phyloP scores from a whole-genome alignment of 2,113 vertebrate species.

The Phalacrocorax brasilianus region DNA sequence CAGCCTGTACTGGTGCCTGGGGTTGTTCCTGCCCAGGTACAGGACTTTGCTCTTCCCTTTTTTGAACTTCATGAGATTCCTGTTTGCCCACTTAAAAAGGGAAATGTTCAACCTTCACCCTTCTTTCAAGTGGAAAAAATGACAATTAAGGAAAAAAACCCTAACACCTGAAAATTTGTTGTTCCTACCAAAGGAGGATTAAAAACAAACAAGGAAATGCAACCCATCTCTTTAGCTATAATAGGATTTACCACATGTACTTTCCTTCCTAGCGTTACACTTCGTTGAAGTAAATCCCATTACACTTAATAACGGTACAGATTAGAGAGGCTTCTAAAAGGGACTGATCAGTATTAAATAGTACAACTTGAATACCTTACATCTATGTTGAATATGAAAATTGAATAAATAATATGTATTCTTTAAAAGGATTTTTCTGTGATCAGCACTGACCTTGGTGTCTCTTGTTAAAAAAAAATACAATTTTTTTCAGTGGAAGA shows the following conservation, averaged over 20 bases:
- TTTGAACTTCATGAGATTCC: not conserved
- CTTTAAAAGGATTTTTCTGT: slow-evolving; percentile 17
- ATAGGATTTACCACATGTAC: slow-evolving; percentile 1
- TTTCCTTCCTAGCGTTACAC: slow-evolving; percentile 9
- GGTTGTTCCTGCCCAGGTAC: not conserved
- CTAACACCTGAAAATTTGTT: not conserved
- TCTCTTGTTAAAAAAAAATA: not conserved
- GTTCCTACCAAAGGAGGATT: not conserved
- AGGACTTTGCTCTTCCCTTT: not conserved
- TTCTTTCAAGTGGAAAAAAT: not conserved
- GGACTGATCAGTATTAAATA: slow-evolving; percentile 38
- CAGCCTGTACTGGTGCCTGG: not conserved
- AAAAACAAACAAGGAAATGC: slow-evolving; percentile 14
- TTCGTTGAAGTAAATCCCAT: slow-evolving; percentile 46
- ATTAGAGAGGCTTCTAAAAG: slow-evolving; percentile 38
- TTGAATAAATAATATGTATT: not conserved
- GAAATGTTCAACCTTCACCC: not conserved
- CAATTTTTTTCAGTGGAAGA: not conserved
- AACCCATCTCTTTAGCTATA: not conserved
- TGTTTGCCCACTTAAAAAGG: not conserved
- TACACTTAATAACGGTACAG: slow-evolving; percentile 42
- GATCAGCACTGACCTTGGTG: not conserved
- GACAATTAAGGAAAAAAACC: not conserved
- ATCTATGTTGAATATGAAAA: not conserved
- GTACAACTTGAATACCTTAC: slow-evolving; percentile 24